Evolutionary conservation across 2,888 invertebrate genomes (phyloP).

Genomic region (Lampropteryx suffumata): DNA sequence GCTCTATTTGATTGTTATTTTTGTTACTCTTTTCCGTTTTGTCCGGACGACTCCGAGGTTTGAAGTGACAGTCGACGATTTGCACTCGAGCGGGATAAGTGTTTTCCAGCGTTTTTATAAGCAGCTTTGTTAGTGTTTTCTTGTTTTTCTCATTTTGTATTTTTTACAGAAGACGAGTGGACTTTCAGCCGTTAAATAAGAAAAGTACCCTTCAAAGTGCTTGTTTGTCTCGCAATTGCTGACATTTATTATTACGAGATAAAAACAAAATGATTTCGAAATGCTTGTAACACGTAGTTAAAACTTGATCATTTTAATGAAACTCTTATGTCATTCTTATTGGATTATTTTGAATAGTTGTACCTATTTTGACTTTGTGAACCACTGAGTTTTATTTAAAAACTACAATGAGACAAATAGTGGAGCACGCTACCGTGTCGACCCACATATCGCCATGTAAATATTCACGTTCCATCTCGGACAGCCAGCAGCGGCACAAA

Average conservation of each 20-base stretch:
- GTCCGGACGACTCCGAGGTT: conserved; percentile 66
- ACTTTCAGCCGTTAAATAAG: conserved; percentile 19
- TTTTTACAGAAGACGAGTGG: conserved; percentile 40
- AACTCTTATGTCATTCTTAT: no score
- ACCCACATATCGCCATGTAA: conserved; percentile 36
- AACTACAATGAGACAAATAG: neutral
- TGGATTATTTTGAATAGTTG: no score
- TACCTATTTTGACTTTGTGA: no score
- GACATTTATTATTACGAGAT: conserved; percentile 8
- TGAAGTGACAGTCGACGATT: conserved; percentile 81
- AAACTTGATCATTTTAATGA: neutral
- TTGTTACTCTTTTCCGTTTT: conserved; percentile 76
- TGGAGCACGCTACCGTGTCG: conserved; percentile 21
- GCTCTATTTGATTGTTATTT: conserved; percentile 82
- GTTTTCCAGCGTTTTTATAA: conserved; percentile 77
- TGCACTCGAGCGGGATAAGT: conserved; percentile 80
- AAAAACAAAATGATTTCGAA: conserved; percentile 5
- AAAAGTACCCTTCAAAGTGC: conserved; percentile 22
- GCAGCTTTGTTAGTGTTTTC: conserved; percentile 71
- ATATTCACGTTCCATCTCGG: conserved; percentile 52
- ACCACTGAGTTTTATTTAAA: no score
- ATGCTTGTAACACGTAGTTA: neutral
- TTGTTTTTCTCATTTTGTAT: conserved; percentile 52
- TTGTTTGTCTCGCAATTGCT: conserved; percentile 17
- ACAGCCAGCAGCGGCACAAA: conserved; percentile 59